A percentile compares a stretch with the other conserved stretches of the same genome.
These are phyloP conservation scores for Pampusana beccarii DNA, from an alignment of 2,113 vertebrate species.

Conservation along the genomic window DNA sequence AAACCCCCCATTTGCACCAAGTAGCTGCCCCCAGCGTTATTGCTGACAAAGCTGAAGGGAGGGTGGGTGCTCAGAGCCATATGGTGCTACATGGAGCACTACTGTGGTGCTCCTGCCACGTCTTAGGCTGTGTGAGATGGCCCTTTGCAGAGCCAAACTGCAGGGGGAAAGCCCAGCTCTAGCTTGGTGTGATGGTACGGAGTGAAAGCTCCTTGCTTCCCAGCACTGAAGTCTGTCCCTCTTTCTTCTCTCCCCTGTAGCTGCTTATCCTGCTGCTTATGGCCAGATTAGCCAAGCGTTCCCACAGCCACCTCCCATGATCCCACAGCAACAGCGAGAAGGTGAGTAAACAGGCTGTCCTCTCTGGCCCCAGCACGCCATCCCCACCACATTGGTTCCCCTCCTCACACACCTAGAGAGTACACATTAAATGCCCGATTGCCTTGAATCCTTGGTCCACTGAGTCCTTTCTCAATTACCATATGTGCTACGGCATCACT, in stretches of 20 bases:
- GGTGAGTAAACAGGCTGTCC: constrained; percentile 77
- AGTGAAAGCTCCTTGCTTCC: neutral
- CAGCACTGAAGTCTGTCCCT: constrained; percentile 57
- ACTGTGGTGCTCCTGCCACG: neutral
- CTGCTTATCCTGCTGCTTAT: constrained; percentile 98
- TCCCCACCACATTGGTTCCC: neutral
- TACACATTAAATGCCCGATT: neutral
- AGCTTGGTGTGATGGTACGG: neutral
- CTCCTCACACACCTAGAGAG: neutral
- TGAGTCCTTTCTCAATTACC: neutral
- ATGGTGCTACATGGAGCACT: rapidly evolving
- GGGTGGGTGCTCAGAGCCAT: neutral
- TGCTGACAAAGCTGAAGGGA: neutral
- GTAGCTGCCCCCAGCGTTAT: neutral
- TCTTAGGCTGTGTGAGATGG: neutral
- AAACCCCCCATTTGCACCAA: rapidly evolving
- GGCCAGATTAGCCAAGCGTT: constrained; percentile 99
- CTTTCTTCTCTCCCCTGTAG: constrained; percentile 73
- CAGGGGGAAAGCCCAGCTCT: neutral
- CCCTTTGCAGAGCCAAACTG: neutral
- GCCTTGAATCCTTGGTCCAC: neutral
- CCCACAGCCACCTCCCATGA: constrained; percentile 97
- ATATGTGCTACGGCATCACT: rapidly evolving
- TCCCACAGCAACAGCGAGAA: constrained; percentile 99
- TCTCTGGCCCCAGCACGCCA: neutral